phyloP scores from a whole-genome alignment of 2,888 invertebrate genomes.

The Conistra vaccinii region DNA sequence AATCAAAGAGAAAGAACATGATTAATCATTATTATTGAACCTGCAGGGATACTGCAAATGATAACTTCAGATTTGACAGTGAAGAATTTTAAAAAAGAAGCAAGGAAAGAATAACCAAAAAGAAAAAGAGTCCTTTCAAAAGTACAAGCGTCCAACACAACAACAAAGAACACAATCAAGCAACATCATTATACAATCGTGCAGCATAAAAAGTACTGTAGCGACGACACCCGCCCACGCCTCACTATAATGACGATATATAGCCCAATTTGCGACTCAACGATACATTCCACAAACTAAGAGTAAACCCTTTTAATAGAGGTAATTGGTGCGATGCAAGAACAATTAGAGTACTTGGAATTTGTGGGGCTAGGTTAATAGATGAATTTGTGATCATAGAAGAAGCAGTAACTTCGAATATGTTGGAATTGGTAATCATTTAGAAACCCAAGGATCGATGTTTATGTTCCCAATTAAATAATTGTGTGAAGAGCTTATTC shows the following conservation, averaged over 20 bases:
- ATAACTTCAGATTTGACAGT: slow-evolving; percentile 1
- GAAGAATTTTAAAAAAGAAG: slow-evolving; percentile 1
- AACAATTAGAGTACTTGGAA: slow-evolving; percentile 77
- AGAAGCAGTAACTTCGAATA: slow-evolving; percentile 20
- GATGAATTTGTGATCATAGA: slow-evolving; percentile 32
- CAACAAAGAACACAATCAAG: slow-evolving; percentile 63
- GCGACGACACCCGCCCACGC: slow-evolving; percentile 72
- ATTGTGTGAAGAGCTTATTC: slow-evolving; percentile 2
- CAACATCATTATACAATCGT: slow-evolving; percentile 76
- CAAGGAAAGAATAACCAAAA: not conserved
- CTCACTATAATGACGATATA: slow-evolving; percentile 78
- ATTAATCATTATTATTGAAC: not conserved
- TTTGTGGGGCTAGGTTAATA: slow-evolving; percentile 50
- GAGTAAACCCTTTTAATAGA: slow-evolving; percentile 80
- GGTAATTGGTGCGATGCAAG: slow-evolving; percentile 81
- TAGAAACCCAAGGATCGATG: slow-evolving; percentile 1
- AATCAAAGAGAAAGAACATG: not conserved
- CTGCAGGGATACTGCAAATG: not conserved
- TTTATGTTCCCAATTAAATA: slow-evolving; percentile 20
- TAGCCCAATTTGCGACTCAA: slow-evolving; percentile 82
- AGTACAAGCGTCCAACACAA: slow-evolving; percentile 34
- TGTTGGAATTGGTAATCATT: slow-evolving; percentile 3
- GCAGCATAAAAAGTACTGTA: slow-evolving; percentile 77
- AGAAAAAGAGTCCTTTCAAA: slow-evolving; percentile 19
- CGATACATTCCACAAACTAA: slow-evolving; percentile 74